Evolutionary conservation across 2,797 vertebrate species (phyloP).

Genomic region (Pseudochirops corinnae): DNA sequence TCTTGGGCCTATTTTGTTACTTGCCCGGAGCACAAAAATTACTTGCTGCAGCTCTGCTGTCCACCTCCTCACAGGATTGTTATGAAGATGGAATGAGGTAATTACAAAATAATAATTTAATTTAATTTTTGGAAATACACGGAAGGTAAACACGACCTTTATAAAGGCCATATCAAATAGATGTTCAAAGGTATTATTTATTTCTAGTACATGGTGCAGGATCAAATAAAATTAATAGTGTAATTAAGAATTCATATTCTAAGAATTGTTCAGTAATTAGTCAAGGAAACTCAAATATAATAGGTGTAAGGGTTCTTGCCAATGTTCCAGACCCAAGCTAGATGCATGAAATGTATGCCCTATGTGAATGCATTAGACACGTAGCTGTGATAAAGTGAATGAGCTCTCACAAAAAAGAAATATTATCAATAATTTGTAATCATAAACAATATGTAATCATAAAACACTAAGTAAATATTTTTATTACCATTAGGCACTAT

Average conservation of each 20-base stretch:
- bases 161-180: conserved; percentile 41
- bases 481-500: not conserved
- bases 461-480: not conserved
- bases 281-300: conserved; percentile 35
- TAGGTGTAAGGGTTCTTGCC: not conserved
- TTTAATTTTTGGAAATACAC: conserved; percentile 69
- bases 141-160: conserved; percentile 25
- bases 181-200: conserved; percentile 57
- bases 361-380: not conserved
- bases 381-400: not conserved
- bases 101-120: conserved; percentile 10
- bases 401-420: not conserved
- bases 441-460: not conserved
- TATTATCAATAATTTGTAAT: not conserved
- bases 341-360: not conserved
- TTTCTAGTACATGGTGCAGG: conserved; percentile 46
- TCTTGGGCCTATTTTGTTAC: not conserved
- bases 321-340: not conserved
- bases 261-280: conserved; percentile 56
- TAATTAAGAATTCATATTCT: conserved; percentile 42
- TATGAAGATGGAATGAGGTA: not conserved
- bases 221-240: conserved; percentile 79
- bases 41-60: not conserved
- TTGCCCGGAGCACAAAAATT: not conserved
- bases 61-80: not conserved